These are phyloP conservation scores for Mastomys natalensis DNA, from an alignment of 2,113 vertebrate species.

Conservation along the genomic window DNA sequence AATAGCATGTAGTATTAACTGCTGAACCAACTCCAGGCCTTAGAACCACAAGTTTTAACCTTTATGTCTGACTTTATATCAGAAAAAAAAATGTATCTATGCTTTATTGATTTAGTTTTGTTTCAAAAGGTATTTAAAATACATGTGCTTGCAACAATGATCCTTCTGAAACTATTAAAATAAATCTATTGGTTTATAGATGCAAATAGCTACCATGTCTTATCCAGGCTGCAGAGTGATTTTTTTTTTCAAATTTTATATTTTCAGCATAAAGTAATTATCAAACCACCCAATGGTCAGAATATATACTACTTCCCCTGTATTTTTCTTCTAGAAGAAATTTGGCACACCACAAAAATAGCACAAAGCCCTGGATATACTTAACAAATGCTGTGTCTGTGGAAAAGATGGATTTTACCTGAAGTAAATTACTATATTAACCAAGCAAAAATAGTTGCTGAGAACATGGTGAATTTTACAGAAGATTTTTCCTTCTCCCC, in stretches of 20 bases:
- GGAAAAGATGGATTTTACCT: constrained; percentile 66
- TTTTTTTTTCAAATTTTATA: background rate
- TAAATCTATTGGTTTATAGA: background rate
- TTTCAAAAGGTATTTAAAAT: background rate
- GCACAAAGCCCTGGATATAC: background rate
- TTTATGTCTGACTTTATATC: background rate
- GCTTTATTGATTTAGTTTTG: background rate
- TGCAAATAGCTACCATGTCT: background rate
- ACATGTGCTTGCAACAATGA: background rate
- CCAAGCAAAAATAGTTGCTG: constrained; percentile 67
- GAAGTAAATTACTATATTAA: constrained; percentile 61
- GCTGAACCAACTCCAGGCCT: background rate
- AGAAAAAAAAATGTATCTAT: constrained; percentile 16
- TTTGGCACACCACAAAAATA: background rate
- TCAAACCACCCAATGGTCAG: background rate
- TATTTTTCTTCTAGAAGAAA: constrained; percentile 49
- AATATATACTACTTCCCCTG: background rate
- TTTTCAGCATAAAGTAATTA: constrained; percentile 26
- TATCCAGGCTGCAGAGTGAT: background rate
- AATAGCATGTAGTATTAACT: background rate
- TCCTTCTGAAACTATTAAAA: background rate
- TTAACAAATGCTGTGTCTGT: constrained; percentile 16
- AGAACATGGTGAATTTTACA: constrained; percentile 13
- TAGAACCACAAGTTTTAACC: background rate
- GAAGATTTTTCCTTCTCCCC: background rate